A percentile compares a stretch with the other conserved stretches of the same genome.
These are phyloP conservation scores for Dasypus novemcinctus DNA, from an alignment of 2,113 vertebrate genomes.

Conservation along the genomic window DNA sequence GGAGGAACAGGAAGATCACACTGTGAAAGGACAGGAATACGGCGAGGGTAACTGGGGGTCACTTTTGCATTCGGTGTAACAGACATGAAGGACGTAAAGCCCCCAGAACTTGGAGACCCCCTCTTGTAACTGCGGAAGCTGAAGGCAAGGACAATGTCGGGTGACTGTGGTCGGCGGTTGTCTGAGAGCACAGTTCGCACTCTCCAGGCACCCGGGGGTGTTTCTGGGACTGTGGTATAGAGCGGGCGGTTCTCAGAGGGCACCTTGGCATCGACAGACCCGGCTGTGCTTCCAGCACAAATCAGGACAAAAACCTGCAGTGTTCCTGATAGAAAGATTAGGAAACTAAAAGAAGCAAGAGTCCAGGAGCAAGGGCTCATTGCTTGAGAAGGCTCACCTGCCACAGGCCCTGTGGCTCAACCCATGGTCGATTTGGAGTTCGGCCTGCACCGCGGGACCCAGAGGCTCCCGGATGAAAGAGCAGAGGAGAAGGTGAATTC, in stretches of 20 bases:
- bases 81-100: background rate
- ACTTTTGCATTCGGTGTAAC: too few relatives aligned
- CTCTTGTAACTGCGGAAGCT: background rate
- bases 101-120: background rate
- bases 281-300: background rate
- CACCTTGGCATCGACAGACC: background rate
- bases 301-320: background rate
- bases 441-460: background rate
- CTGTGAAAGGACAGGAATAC: background rate
- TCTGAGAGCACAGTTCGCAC: background rate
- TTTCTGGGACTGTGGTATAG: background rate
- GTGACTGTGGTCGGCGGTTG: background rate
- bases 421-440: constrained; percentile 44
- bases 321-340: constrained; percentile 20
- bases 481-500: constrained; percentile 41
- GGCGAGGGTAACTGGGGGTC: background rate
- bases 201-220: too few relatives aligned
- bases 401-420: constrained; percentile 38
- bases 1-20: background rate
- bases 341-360: background rate
- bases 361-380: constrained; percentile 7
- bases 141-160: background rate
- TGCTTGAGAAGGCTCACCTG: constrained; percentile 5
- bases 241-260: background rate
- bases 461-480: constrained; percentile 75